Evolutionary conservation across 2,888 invertebrate genomes (phyloP), one percentile per base, ranked within the genome.

Genomic region (Trisateles emortualis): DNA sequence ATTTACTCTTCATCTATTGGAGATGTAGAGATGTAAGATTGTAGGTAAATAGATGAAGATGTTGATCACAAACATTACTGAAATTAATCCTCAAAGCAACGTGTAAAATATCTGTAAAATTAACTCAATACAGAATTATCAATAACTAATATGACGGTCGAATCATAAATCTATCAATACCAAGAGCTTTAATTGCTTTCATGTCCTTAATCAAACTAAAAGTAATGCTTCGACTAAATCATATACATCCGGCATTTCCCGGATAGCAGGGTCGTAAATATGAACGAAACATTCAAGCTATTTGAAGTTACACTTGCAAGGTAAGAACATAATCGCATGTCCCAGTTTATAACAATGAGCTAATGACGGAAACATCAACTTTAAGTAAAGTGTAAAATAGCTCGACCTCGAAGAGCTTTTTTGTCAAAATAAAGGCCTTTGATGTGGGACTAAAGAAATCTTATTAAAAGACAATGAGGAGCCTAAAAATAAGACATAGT

Each of bases 211-310:
- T 26, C 1, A 26, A 26, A 26, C 9, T 8, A 26, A n/a, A 61
- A 52, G 49, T 46, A 50, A 43, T 43, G 40, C 29, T 14, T 46
- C 46, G 61, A 68, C 64, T 71, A 66, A 70, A 74, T 72, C 54
- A 67, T 67, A 58, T 56, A 48, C 74, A 62, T 59, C 59, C 47
- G 76, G 62, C 65, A 63, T 68, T 72, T 47, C 44, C 48, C 56
- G 48, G 57, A 51, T 49, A 54, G 57, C 78, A 78, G 84, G 81
- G 81, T 68, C 73, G 72, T 71, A 63, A 80, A 74, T 74, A 71
- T 76, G 70, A 77, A 55, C 55, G 45, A 69, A 52, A 65, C 59
- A 65, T 51, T 22, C 13, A 66, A 63, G 53, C 56, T 64, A 65
- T 63, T 63, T 63, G 57, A 62, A 71, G 46, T 48, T 54, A 59